Evolutionary conservation across 2,113 vertebrate species (phyloP), one percentile per base, ranked within the genome.

Genomic region (Eleginops maclovinus): DNA sequence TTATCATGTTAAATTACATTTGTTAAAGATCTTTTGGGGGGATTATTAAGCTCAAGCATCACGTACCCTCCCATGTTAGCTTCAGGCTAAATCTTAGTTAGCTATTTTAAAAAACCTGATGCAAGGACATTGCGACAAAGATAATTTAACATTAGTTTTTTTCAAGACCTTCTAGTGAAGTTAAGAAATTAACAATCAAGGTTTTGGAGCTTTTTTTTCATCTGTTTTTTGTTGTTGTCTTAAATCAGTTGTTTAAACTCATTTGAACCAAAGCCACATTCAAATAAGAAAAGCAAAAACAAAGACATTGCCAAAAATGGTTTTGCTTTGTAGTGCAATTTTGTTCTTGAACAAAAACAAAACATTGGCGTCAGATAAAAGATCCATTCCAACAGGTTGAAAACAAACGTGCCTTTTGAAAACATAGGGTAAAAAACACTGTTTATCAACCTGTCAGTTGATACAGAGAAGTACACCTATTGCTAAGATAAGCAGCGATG

Each of bases 401-500:
- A 43, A 12, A 19, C 21, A 47, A 56, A 13, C 13, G 44, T 56
- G 16, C 7, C 2, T 63, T 36, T 14, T 46, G 19, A 16, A 55
- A 46, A 56, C 47, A 1, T 17, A 13, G 10, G 9, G n/a, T n/a
- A 65, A 66, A 22, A 53, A 26, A 49, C 40, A 26, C 4, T 40
- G 26, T 40, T 49, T 56, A 47, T 13, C 12, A n/a, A 41, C 43
- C 24, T 64, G 22, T 14, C 41, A 15, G 49, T 56, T 40, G 14
- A 43, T 28, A 58, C 15, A 19, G 13, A 51, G 43, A 19, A 19
- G 22, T 4, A 11, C 55, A 40, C 1, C 4, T 24, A 3, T 21
- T 67, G 12, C 31, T 75, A 58, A n/a, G 51, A 19, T 31, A 53
- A 79, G 31, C 64, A 22, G 56, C 21, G 17, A 13, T 73, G 47